Conservation (phyloP, 1,140 invertebrate genomes). For the Battus philenor region DNA sequence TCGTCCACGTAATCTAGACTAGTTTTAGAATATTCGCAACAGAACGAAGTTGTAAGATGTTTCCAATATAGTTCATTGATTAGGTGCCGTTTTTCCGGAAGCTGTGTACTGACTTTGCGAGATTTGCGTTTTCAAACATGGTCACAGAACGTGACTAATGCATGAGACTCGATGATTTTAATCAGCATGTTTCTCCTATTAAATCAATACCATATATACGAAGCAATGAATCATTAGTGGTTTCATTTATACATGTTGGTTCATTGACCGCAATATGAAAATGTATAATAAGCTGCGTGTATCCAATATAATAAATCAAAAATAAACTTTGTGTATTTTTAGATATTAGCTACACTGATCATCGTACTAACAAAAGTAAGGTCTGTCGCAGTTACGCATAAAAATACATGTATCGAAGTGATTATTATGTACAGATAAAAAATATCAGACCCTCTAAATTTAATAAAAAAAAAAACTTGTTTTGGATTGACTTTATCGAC, state of each 20-base stretch:
- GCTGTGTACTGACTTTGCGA: slow-evolving; percentile 1
- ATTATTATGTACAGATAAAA: too few relatives aligned
- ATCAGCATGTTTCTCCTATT: slow-evolving; percentile 8
- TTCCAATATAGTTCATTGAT: slow-evolving; percentile 6
- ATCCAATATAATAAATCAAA: too few relatives aligned
- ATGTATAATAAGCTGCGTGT: neutral
- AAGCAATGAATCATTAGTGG: neutral
- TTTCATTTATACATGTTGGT: neutral
- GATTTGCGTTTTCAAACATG: slow-evolving; percentile 10
- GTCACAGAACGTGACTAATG: slow-evolving; percentile 5
- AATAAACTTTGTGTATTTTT: too few relatives aligned
- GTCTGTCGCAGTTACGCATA: too few relatives aligned
- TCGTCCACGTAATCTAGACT: neutral
- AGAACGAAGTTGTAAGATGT: neutral
- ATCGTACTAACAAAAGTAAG: too few relatives aligned
- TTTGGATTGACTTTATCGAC: too few relatives aligned
- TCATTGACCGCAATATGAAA: slow-evolving; percentile 6
- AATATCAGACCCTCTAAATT: too few relatives aligned
- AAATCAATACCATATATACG: slow-evolving; percentile 10
- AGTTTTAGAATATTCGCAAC: neutral
- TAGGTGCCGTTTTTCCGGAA: slow-evolving; percentile 9
- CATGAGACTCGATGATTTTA: slow-evolving; percentile 1
- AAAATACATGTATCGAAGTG: too few relatives aligned
- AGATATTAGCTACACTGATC: too few relatives aligned
- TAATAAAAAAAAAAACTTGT: too few relatives aligned